Percentiles rank a stretch among this genome's conserved stretches.
Evolutionary conservation across 2,888 invertebrate species (phyloP).

Genomic region (Julus scanicus): DNA sequence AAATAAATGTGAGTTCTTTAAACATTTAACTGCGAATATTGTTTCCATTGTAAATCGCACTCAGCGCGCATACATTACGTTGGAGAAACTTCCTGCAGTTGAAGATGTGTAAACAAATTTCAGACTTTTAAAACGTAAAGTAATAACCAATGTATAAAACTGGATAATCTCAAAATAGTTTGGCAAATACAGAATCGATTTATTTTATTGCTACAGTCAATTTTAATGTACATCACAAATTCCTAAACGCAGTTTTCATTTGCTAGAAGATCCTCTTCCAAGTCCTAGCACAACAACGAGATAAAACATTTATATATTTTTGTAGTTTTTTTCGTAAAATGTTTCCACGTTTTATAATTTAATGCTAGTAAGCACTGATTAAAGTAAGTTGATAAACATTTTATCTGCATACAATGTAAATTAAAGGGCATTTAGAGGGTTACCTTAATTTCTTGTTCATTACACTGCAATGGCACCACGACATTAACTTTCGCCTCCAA

Average conservation of each 20-base stretch:
- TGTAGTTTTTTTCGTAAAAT: too few species aligned
- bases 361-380: too few species aligned
- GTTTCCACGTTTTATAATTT: too few species aligned
- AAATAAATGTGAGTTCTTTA: neutral
- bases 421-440: neutral
- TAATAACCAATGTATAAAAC: neutral
- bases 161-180: neutral
- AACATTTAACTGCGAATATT: neutral
- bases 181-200: neutral
- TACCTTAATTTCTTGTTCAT: constrained; percentile 38
- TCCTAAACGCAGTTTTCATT: constrained; percentile 14
- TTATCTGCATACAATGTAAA: neutral
- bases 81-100: neutral
- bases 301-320: neutral
- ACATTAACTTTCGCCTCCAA: neutral
- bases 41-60: too few species aligned
- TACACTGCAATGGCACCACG: neutral
- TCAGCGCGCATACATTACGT: too few species aligned
- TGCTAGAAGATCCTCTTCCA: constrained; percentile 25
- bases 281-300: constrained; percentile 13
- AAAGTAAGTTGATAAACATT: neutral
- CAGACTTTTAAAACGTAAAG: neutral
- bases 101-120: neutral
- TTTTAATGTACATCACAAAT: neutral
- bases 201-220: neutral